A percentile compares a stretch with the other conserved stretches of the same genome.
These are phyloP conservation scores for Eunapius fragilis DNA, from an alignment of 37 sponge, comb jelly and placozoan species.

Conservation along the genomic window DNA sequence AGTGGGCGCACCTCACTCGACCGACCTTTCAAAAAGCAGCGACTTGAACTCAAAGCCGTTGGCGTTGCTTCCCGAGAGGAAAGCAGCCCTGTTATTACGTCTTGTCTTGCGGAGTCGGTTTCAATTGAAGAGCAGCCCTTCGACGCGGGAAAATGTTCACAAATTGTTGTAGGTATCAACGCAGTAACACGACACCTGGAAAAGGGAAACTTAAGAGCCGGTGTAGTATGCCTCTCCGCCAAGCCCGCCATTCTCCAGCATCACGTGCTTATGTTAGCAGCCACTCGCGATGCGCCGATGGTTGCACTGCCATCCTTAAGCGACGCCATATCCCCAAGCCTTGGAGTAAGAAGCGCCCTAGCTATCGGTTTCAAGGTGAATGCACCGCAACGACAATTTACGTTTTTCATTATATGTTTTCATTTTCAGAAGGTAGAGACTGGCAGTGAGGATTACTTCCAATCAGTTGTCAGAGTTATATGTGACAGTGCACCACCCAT, in stretches of 20 bases:
- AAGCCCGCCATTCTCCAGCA: conserved; percentile 35
- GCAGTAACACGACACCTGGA: conserved; percentile 56
- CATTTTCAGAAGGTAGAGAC: background rate
- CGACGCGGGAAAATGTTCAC: conserved; percentile 21
- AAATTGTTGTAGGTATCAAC: conserved; percentile 65
- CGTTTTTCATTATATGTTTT: background rate
- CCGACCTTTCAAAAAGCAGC: background rate
- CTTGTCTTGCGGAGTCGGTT: background rate
- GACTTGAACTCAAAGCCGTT: background rate
- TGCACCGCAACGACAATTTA: background rate
- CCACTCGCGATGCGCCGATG: conserved; percentile 48
- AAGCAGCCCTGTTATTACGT: background rate
- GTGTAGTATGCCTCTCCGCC: conserved; percentile 63
- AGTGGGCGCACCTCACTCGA: background rate
- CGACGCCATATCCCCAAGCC: conserved; percentile 9
- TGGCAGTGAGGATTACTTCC: background rate
- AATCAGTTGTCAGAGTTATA: background rate
- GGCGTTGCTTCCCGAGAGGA: background rate
- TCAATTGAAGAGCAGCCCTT: background rate
- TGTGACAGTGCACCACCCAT: background rate
- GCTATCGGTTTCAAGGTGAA: conserved; percentile 71
- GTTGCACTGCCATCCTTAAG: conserved; percentile 52
- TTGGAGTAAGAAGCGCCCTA: conserved; percentile 61
- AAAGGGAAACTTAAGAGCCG: conserved; percentile 46
- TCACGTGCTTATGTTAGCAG: conserved; percentile 60